phyloP scores from a whole-genome alignment of 2,888 invertebrate species.

The Hipparchia semele region DNA sequence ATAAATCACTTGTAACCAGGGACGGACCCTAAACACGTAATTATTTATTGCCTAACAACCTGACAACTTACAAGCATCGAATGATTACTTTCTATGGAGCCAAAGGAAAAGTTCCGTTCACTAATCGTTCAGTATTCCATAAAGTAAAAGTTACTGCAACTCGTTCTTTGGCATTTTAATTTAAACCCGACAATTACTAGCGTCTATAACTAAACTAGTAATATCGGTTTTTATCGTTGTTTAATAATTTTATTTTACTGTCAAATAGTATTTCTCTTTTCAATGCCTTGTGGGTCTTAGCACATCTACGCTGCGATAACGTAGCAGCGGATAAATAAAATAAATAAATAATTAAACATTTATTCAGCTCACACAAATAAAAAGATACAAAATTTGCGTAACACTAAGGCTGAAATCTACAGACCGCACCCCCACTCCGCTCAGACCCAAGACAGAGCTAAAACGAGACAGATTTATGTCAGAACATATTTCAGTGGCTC shows the following conservation, averaged over 20 bases:
- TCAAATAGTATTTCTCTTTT: constrained; percentile 11
- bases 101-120: constrained; percentile 33
- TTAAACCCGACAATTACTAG: constrained; percentile 13
- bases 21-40: constrained; percentile 9
- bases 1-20: background rate
- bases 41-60: constrained; percentile 26
- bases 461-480: no score
- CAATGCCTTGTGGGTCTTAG: background rate
- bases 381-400: no score
- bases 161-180: constrained; percentile 30
- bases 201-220: constrained; percentile 7
- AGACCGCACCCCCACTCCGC: no score
- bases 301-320: no score
- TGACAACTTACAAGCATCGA: constrained; percentile 21
- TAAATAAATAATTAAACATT: no score
- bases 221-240: constrained; percentile 15
- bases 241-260: constrained; percentile 3
- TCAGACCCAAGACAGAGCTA: no score
- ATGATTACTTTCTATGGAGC: constrained; percentile 30
- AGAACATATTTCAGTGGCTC: no score
- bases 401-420: no score
- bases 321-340: no score
- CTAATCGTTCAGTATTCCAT: constrained; percentile 28
- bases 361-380: no score
- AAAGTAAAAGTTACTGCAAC: constrained; percentile 32